Conservation (phyloP, 2,113 vertebrate species). For the Phaethon lepturus region DNA sequence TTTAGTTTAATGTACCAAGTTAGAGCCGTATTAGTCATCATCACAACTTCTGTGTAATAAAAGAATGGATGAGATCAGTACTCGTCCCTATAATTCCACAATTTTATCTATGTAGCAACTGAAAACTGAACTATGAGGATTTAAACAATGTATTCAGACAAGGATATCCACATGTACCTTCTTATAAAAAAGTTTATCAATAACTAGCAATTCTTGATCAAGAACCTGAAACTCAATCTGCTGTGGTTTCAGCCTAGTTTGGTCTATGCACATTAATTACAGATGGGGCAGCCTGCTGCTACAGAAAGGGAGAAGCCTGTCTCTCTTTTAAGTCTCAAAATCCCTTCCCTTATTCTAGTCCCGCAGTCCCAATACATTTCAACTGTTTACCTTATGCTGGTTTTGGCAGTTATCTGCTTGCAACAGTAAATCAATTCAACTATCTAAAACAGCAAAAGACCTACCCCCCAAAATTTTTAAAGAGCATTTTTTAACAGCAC, state of each 20-base stretch:
- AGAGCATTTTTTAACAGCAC: background rate
- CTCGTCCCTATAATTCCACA: background rate
- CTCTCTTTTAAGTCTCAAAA: background rate
- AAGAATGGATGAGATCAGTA: background rate
- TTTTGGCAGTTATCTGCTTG: background rate
- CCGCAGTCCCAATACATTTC: background rate
- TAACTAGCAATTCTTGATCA: background rate
- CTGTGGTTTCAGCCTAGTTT: background rate
- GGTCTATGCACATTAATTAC: background rate
- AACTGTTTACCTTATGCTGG: background rate
- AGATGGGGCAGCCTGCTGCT: background rate
- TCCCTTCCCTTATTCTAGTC: background rate
- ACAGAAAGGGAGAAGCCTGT: background rate
- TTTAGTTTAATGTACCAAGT: background rate
- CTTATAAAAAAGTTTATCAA: background rate
- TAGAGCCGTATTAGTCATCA: background rate
- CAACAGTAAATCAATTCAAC: background rate
- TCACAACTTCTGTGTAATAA: background rate
- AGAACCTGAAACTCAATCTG: background rate
- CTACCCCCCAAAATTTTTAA: rapidly evolving
- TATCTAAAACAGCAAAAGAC: background rate
- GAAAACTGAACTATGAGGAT: background rate
- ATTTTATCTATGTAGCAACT: background rate
- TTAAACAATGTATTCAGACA: background rate
- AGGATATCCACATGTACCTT: background rate